phyloP scores from a whole-genome alignment of 1,140 invertebrate genomes.

The Drosophila miranda region DNA sequence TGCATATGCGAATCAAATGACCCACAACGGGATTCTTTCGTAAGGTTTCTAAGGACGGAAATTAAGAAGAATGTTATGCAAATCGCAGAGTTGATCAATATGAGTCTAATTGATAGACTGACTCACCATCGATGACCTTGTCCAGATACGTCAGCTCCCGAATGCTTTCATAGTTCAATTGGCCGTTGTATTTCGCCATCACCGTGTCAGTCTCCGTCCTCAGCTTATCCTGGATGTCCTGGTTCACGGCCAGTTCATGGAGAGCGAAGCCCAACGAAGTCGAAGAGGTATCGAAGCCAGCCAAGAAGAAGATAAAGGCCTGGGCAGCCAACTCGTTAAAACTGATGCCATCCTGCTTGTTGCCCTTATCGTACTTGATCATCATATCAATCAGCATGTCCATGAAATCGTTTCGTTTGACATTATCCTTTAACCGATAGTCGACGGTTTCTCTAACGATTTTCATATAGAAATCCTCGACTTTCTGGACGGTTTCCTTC shows the following conservation, averaged over 20 bases:
- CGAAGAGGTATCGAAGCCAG: conserved; percentile 86
- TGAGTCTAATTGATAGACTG: neutral
- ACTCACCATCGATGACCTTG: conserved; percentile 59
- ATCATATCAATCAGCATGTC: conserved; percentile 84
- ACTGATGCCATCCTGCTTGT: conserved; percentile 28
- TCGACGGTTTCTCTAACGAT: conserved; percentile 57
- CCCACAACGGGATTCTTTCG: conserved; percentile 86
- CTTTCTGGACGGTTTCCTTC: conserved; percentile 70
- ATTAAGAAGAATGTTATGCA: neutral
- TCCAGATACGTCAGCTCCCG: conserved; percentile 75
- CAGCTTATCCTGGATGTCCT: conserved; percentile 83
- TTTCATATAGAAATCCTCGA: conserved; percentile 82
- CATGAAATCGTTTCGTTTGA: conserved; percentile 69
- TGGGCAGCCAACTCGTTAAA: conserved; percentile 78
- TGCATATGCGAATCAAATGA: conserved; percentile 84
- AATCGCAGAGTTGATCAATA: neutral
- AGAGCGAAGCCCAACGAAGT: conserved; percentile 83
- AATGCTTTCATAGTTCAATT: conserved; percentile 68
- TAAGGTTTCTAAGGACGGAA: conserved; percentile 84
- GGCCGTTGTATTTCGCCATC: conserved; percentile 68
- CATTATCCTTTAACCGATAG: conserved; percentile 45
- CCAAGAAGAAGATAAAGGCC: conserved; percentile 83
- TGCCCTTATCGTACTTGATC: conserved; percentile 31
- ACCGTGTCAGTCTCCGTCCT: conserved; percentile 83
- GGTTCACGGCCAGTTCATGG: conserved; percentile 83